phyloP scores from a whole-genome alignment of 1,140 invertebrate species.

The Bombus confusus region DNA sequence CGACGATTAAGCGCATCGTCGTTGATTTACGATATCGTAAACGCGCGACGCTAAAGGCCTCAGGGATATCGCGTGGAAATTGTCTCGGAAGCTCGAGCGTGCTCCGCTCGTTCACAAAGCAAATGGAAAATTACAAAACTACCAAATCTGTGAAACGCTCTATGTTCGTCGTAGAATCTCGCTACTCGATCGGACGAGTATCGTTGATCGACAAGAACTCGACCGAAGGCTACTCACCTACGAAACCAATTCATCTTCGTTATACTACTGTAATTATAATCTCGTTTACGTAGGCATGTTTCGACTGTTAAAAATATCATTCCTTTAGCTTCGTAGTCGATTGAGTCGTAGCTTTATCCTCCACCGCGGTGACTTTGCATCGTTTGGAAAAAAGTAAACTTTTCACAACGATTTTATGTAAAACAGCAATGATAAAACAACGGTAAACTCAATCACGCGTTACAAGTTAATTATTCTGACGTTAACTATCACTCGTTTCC shows the following conservation, averaged over 20 bases:
- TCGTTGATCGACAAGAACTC: too few relatives aligned
- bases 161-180: too few relatives aligned
- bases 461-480: not conserved
- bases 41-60: slow-evolving; percentile 57
- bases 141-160: not conserved
- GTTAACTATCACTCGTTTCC: not conserved
- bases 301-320: too few relatives aligned
- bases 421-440: not conserved
- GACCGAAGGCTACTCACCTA: too few relatives aligned
- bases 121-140: not conserved
- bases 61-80: slow-evolving; percentile 34
- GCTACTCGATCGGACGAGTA: too few relatives aligned
- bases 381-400: too few relatives aligned
- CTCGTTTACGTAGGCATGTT: too few relatives aligned
- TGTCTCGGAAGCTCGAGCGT: slow-evolving; percentile 13
- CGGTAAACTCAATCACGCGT: not conserved
- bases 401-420: not conserved
- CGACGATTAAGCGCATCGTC: slow-evolving; percentile 67
- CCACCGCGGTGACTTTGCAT: too few relatives aligned
- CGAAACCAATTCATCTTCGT: too few relatives aligned
- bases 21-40: slow-evolving; percentile 75
- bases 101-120: not conserved
- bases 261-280: too few relatives aligned
- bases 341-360: too few relatives aligned
- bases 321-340: too few relatives aligned